Conservation (phyloP, 2,797 vertebrate genomes). For the Darevskia mixta region DNA sequence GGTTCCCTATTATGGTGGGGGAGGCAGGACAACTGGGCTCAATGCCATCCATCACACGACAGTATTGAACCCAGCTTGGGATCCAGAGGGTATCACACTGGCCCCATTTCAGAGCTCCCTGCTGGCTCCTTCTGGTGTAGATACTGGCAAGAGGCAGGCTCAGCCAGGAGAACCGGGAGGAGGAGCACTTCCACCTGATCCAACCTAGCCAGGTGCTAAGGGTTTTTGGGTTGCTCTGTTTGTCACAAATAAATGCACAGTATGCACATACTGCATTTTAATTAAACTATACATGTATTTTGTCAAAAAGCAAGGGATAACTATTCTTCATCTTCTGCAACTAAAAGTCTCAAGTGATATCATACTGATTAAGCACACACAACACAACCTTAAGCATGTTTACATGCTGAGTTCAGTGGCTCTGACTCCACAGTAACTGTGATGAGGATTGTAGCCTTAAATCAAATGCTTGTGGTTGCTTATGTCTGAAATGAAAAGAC, state of each 20-base stretch:
- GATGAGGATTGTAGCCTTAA: not conserved
- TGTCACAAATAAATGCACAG: not conserved
- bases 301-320: not conserved
- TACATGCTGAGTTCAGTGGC: not conserved
- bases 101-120: no score
- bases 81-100: no score
- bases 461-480: not conserved
- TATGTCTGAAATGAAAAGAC: conserved; percentile 1
- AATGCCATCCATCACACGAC: no score
- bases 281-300: not conserved
- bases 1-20: no score
- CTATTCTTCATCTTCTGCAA: not conserved
- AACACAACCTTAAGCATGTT: not conserved
- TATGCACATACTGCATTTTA: not conserved
- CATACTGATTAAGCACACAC: not conserved
- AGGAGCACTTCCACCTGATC: no score
- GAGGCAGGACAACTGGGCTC: no score
- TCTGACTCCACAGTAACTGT: not conserved
- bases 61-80: no score
- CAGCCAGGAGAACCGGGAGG: no score
- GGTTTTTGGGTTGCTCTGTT: no score
- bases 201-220: no score
- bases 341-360: not conserved
- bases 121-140: no score
- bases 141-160: no score